Base-by-base conservation (phyloP, 2,888 invertebrate species). In the Carabus problematicus region DNA sequence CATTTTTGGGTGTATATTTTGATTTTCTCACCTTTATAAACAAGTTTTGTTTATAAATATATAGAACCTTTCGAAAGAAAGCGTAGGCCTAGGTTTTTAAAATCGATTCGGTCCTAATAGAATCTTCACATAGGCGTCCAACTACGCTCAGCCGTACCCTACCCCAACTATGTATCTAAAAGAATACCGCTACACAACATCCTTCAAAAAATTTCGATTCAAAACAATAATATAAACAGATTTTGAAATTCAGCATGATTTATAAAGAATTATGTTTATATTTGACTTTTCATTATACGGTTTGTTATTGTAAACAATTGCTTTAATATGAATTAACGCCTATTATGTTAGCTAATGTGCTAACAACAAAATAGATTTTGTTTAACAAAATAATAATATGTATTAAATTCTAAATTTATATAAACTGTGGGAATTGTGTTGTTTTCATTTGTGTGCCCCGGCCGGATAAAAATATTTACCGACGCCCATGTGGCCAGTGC, bases 21-120 rank as follows among this genome's bases (percentile, higher is more conserved):
- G 47, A 1, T 47, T 47, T 47, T 52, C 19, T 18, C 9, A 52
- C 3, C 12, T 7, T 7, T 52, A 14, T 14, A 52, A 52, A 29
- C 2, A 29, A 29, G 29, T 2, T 29, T 52, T 52, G 52, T 52
- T 52, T 52, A 52, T 52, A 52, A 52, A 29, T 29, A 29, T 12
- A 14, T 52, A 52, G 14, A 16, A 52, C 9, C 52, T 54, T 58
- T 67, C 14, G 52, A 14, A 9, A 67, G 54, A 11, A 41, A 18
- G 42, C 40, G 18, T 67, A 67, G 66, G 60, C 60, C 67, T 67
- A 67, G 67, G 60, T 60, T 67, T 67, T 67, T 67, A 60, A 67
- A 67, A 67, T 67, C 67, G 67, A 67, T 67, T 60, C 59, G 16
- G 45, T 56, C 56, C 66, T 56, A 29, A 29, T 54, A 64, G 56